phyloP scores from a whole-genome alignment of 2,797 vertebrate species.

The Knipowitschia caucasica region DNA sequence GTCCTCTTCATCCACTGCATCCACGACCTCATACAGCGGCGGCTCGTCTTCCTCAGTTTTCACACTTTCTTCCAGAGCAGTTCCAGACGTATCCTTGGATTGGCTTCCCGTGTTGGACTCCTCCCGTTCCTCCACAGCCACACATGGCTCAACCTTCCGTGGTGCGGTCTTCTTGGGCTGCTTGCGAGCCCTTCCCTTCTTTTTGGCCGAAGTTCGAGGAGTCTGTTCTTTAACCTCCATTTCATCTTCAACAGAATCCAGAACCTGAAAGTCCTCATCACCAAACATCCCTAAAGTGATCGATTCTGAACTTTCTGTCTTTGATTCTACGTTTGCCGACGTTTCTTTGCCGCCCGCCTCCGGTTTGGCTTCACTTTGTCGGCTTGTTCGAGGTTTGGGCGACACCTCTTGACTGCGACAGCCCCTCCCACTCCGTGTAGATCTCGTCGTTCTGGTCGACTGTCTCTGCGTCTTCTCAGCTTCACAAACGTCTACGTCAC shows the following conservation, averaged over 20 bases:
- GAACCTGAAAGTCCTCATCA: not conserved
- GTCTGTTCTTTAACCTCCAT: not conserved
- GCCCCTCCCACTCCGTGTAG: not conserved
- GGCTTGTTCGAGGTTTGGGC: not conserved
- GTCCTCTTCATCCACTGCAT: constrained; percentile 46
- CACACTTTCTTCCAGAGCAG: not conserved
- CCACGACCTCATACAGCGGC: constrained; percentile 47
- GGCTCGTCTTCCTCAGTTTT: constrained; percentile 27
- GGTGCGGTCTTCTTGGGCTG: not conserved
- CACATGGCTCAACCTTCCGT: not conserved
- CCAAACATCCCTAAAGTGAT: not conserved
- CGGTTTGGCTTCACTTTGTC: not conserved
- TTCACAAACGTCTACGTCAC: not conserved
- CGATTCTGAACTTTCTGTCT: not conserved
- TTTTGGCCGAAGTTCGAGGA: not conserved
- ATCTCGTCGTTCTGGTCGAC: not conserved
- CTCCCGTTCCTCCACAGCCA: not conserved
- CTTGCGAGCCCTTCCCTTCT: not conserved
- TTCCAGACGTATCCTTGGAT: not conserved
- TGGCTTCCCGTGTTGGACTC: not conserved
- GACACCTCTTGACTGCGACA: not conserved
- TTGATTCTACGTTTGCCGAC: not conserved
- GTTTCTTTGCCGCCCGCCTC: not conserved
- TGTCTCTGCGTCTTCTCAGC: not conserved
- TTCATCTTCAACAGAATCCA: not conserved